Base-by-base conservation (phyloP, 2,797 vertebrate genomes). In the Dromococcyx pavoninus region DNA sequence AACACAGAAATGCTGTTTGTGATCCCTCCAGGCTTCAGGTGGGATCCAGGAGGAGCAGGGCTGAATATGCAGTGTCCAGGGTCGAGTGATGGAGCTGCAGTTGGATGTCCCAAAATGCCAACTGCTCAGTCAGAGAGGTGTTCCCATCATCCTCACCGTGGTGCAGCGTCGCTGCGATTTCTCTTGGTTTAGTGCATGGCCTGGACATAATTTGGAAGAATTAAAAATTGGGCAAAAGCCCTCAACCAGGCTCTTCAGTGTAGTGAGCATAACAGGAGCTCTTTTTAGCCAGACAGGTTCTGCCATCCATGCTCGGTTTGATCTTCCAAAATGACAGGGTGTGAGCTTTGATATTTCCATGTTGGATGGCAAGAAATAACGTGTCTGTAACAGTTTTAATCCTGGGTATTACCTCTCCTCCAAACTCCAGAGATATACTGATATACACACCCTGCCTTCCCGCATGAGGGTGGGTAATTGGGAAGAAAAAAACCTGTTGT, bases 381-480 rank as follows among this genome's bases (percentile, higher is more conserved):
- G 44, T 95, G 97, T 69, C 94, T 93, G 56, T 77, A 92, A 84
- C 71, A 93, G 81, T 91, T 91, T 89, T 96, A 97, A 97, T 96
- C 93, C 89, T 62, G 86, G 32, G 69, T 80, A 93, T 93, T 96
- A 85, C 74, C 73, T 95, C 86, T 89, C 56, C 83, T 95, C 91
- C 91, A 89, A 87, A 69, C 85, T 93, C 84, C 79, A 93, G 92
- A 96, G 94, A 96, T 94, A 48, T 91, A 67, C 94, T 91, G 94
- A 96, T 95, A 94, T 53, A 93, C 94, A 95, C 88, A 56, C 92
- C 95, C 91, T 97, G 95, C 96, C 97, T 95, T 92, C 78, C 93
- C 0, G 51, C 66, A 16, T 61, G 53, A 9, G 13, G 89, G 65
- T 22, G 12, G 94, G 57, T 95, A 95, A 91, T 93, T 89, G 91